phyloP scores from a whole-genome alignment of 2,797 vertebrate species.

The Serranus cabrilla region DNA sequence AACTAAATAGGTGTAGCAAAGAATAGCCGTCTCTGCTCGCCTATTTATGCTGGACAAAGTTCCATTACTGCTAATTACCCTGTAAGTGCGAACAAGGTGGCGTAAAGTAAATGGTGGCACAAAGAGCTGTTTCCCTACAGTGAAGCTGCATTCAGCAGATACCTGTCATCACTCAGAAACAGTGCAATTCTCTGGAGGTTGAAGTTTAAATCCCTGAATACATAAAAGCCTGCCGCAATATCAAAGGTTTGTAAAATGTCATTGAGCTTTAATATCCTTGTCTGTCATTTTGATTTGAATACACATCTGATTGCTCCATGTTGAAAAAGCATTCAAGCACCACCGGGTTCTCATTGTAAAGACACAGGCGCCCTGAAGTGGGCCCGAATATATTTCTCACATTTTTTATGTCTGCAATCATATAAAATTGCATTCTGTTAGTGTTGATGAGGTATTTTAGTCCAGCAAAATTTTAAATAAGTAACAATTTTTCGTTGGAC shows the following conservation, averaged over 20 bases:
- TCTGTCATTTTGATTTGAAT: slow-evolving; percentile 85
- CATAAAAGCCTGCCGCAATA: slow-evolving; percentile 63
- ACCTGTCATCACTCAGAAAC: slow-evolving; percentile 54
- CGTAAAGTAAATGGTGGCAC: slow-evolving; percentile 21
- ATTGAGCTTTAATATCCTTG: slow-evolving; percentile 80
- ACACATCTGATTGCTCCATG: slow-evolving; percentile 72
- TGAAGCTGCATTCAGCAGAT: slow-evolving; percentile 1
- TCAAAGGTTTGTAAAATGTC: slow-evolving; percentile 83
- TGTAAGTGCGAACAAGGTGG: background rate
- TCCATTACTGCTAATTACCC: slow-evolving; percentile 35
- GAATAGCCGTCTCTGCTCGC: slow-evolving; percentile 2
- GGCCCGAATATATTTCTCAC: slow-evolving; percentile 35
- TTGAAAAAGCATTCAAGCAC: slow-evolving; percentile 71
- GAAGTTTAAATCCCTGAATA: slow-evolving; percentile 72
- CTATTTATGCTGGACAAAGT: slow-evolving; percentile 13
- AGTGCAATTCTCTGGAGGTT: slow-evolving; percentile 61
- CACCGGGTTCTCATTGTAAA: slow-evolving; percentile 53
- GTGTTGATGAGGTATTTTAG: background rate
- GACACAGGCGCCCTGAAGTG: slow-evolving; percentile 55
- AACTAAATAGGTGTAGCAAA: slow-evolving; percentile 7
- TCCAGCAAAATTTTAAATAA: background rate
- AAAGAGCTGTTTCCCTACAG: slow-evolving; percentile 26
- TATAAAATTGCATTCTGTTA: slow-evolving; percentile 1
- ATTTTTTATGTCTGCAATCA: slow-evolving; percentile 5
- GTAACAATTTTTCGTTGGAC: background rate